Evolutionary conservation across 2,797 vertebrate genomes (phyloP).

Genomic region (Ptychadena robeensis): DNA sequence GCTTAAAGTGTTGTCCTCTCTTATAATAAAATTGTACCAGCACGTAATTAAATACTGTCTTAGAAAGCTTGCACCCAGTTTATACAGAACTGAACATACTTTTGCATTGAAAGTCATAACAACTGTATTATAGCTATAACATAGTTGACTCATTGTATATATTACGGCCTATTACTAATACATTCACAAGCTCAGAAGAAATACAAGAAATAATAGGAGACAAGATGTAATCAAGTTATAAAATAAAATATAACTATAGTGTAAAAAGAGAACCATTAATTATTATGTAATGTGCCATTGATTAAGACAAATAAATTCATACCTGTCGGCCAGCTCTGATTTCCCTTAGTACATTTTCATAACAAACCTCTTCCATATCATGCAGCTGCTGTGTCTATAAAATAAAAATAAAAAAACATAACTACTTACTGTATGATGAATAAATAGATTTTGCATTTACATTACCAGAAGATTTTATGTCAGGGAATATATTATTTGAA

Average conservation of each 20-base stretch:
- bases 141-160: too few species aligned
- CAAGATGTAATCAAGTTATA: background rate
- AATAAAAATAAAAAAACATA: conserved; percentile 43
- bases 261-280: background rate
- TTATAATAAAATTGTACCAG: too few species aligned
- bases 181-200: background rate
- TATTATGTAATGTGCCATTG: too few species aligned
- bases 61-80: background rate
- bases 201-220: background rate
- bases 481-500: background rate
- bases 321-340: conserved; percentile 95
- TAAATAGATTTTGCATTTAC: background rate
- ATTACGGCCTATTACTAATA: background rate
- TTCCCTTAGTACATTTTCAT: conserved; percentile 91
- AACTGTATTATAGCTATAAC: background rate
- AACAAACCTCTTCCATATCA: conserved; percentile 96
- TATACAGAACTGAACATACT: background rate
- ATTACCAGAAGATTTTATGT: background rate
- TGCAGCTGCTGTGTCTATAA: conserved; percentile 91
- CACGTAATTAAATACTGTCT: background rate
- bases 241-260: background rate
- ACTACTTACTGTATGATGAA: background rate
- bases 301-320: too few species aligned
- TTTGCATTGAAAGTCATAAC: background rate
- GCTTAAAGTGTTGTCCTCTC: too few species aligned